Evolutionary conservation across 2,888 invertebrate species (phyloP), one percentile per base, ranked within the genome.

Genomic region (Cheiracanthium punctorium): DNA sequence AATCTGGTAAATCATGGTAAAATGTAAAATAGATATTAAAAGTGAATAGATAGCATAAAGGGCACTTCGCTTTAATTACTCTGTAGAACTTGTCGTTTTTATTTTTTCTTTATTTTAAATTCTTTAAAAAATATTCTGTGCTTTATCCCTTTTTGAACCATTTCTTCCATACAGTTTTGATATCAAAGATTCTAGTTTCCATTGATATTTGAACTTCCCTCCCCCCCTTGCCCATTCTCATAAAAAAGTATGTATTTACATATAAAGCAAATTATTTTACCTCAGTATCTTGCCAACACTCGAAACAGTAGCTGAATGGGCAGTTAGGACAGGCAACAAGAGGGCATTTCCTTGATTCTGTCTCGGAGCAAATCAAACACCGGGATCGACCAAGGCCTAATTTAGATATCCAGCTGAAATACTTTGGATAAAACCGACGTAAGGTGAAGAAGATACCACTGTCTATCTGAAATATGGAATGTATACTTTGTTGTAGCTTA

Each of bases 321-420:
- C 86, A 87, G n/a, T 81, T 76, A 8, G 86, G 69, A 33, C 86
- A 87, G n/a, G 43, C 24, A n/a, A 67, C 32, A 17, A 87, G 81
- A 0, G 10, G 20, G 5, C 24, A 29, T 20, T 58, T 80, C n/a
- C 7, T 72, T 0, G 72, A 70, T 76, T 87, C 86, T 0, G 64
- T 58, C 72, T 87, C 86, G 33, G 48, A 72, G 28, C 86, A 87
- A 4, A 87, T 52, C 10, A 87, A 58, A 29, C 86, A 87, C 20
- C 77, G 70, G 30, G 41, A 33, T 30, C 71, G 76, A 10, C 86
- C 86, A 0, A 87, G 24, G 5, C 86, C 86, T 8, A 81, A 20
- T 12, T 41, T 80, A 1, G 52, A 72, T 24, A 87, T 14, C 86
- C 86, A 87, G 17, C 72, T 72, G 20, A 75, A 87, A 12, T 58